These are phyloP conservation scores for Catostomus latipinnis DNA, from an alignment of 2,797 vertebrate genomes.

Conservation along the genomic window DNA sequence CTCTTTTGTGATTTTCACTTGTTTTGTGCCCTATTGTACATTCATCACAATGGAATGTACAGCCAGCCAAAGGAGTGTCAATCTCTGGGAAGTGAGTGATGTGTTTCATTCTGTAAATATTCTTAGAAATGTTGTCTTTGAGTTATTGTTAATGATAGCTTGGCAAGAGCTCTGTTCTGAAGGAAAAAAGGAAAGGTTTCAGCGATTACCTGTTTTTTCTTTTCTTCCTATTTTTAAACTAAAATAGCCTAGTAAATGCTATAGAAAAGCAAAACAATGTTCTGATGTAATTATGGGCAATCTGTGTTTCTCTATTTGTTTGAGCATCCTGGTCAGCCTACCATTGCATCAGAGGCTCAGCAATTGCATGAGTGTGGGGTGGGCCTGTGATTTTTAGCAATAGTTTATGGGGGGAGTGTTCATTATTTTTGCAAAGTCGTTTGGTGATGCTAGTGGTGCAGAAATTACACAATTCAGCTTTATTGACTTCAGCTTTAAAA, in stretches of 20 bases:
- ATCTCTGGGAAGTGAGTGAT: constrained; percentile 12
- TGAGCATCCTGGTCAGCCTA: too few species aligned
- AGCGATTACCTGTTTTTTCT: constrained; percentile 23
- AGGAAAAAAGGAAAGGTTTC: constrained; percentile 10
- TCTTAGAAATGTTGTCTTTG: constrained; percentile 32
- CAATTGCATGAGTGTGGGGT: too few species aligned
- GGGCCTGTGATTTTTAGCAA: too few species aligned
- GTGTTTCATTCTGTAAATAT: constrained; percentile 25
- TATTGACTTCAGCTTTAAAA: too few species aligned
- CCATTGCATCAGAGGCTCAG: too few species aligned
- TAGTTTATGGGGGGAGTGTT: too few species aligned
- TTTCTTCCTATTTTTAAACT: constrained; percentile 26
- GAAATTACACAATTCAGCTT: too few species aligned
- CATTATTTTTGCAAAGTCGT: too few species aligned
- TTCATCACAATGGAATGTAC: constrained; percentile 15
- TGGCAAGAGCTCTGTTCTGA: constrained; percentile 32
- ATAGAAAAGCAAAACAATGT: background rate
- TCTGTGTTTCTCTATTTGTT: too few species aligned
- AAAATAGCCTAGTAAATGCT: background rate
- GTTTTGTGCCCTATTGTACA: constrained; percentile 13
- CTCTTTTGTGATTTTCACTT: background rate
- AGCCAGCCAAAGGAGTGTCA: constrained; percentile 17
- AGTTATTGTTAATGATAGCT: constrained; percentile 15
- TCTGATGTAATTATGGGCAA: background rate
- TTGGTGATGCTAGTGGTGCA: too few species aligned